These are phyloP conservation scores for Anguilla japonica DNA, from an alignment of 2,113 vertebrate genomes.

Conservation along the genomic window DNA sequence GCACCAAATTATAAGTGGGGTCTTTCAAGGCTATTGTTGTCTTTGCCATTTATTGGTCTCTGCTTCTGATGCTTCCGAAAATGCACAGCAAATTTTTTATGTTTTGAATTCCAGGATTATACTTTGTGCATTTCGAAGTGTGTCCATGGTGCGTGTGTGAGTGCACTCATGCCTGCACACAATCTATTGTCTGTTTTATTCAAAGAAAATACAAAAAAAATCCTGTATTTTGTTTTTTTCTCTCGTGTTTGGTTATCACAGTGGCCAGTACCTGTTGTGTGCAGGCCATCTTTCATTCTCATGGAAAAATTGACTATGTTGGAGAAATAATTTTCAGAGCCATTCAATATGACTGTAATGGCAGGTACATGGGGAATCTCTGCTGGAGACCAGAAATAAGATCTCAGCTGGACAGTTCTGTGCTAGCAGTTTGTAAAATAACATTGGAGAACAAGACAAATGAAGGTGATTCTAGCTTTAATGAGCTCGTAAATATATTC, in stretches of 20 bases:
- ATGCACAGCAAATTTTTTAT: background rate
- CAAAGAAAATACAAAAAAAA: background rate
- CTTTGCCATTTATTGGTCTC: too few relatives aligned
- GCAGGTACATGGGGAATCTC: constrained; percentile 37
- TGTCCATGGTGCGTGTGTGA: background rate
- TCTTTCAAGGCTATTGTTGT: too few relatives aligned
- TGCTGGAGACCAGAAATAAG: constrained; percentile 44
- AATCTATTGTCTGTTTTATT: background rate
- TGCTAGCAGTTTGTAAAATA: constrained; percentile 24
- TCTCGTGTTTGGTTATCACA: background rate
- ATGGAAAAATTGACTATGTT: constrained; percentile 31
- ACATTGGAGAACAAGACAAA: constrained; percentile 11
- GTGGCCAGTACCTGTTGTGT: background rate
- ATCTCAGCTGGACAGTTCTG: constrained; percentile 42
- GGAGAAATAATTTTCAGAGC: constrained; percentile 43
- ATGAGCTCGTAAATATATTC: constrained; percentile 13
- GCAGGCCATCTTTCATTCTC: constrained; percentile 15
- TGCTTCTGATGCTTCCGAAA: background rate
- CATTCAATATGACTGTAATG: constrained; percentile 38
- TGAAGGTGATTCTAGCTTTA: constrained; percentile 1
- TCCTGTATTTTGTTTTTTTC: background rate
- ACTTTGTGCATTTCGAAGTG: too few relatives aligned
- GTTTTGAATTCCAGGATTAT: background rate
- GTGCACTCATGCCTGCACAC: background rate
- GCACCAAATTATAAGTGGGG: constrained; percentile 3